These are phyloP conservation scores for Microchrysa polita DNA, from an alignment of 2,888 invertebrate genomes.

Conservation along the genomic window DNA sequence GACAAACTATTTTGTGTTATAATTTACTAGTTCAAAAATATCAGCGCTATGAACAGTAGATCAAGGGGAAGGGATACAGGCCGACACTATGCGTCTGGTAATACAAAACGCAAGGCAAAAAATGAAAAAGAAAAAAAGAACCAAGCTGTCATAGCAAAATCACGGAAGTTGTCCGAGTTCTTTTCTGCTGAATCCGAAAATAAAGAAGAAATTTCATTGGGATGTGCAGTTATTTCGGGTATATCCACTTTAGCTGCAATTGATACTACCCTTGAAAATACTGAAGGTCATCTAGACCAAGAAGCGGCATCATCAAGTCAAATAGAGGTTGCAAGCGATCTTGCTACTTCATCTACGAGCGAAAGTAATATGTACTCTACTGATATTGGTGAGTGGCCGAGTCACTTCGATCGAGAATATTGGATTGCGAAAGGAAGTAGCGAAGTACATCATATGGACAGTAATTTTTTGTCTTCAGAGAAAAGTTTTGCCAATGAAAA, in stretches of 20 bases:
- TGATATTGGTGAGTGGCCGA: conserved; percentile 16
- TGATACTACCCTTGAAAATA: background rate
- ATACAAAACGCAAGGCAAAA: too few species aligned
- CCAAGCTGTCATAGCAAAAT: too few species aligned
- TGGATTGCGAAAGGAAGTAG: conserved; percentile 28
- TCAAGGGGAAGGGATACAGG: too few species aligned
- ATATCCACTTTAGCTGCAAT: background rate
- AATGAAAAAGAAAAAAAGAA: too few species aligned
- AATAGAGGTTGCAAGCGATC: conserved; percentile 3
- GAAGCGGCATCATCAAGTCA: background rate
- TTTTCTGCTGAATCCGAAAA: too few species aligned
- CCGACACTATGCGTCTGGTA: too few species aligned
- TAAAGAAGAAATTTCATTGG: too few species aligned
- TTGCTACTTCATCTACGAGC: background rate
- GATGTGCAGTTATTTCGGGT: too few species aligned
- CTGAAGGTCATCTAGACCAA: conserved; percentile 6
- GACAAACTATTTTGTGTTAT: too few species aligned
- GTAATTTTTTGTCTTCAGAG: conserved; percentile 15
- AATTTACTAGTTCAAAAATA: too few species aligned
- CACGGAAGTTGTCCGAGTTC: too few species aligned
- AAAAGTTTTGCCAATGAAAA: conserved; percentile 17
- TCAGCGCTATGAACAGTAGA: too few species aligned
- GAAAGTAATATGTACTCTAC: conserved; percentile 24
- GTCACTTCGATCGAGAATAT: conserved; percentile 19
- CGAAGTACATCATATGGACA: conserved; percentile 26